A percentile compares a stretch with the other conserved stretches of the same genome.
phyloP scores from a whole-genome alignment of 1,140 invertebrate genomes.

The Heliconius hewitsoni region DNA sequence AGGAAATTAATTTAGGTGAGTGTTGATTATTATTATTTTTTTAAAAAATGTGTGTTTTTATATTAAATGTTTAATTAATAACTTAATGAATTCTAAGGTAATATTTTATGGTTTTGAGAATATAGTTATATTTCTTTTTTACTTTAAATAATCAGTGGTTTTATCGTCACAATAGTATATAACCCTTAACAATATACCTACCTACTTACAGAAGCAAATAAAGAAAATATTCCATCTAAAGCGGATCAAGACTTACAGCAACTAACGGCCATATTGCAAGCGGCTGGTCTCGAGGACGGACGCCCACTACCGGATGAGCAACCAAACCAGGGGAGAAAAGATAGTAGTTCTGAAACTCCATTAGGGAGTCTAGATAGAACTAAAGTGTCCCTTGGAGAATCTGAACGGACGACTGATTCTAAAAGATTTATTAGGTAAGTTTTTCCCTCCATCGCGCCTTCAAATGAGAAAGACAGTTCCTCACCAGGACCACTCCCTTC shows the following conservation, averaged over 20 bases:
- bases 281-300: slow-evolving; percentile 53
- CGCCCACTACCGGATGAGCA: background rate
- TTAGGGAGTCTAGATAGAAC: slow-evolving; percentile 69
- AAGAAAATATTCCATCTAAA: slow-evolving; percentile 55
- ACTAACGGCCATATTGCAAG: slow-evolving; percentile 48
- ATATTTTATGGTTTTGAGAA: no score
- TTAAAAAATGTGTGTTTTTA: background rate
- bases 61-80: no score
- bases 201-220: slow-evolving; percentile 49
- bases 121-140: no score
- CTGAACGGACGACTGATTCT: slow-evolving; percentile 62
- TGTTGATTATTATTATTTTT: background rate
- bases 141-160: no score
- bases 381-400: slow-evolving; percentile 67
- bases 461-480: no score
- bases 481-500: no score
- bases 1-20: slow-evolving; percentile 20
- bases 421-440: slow-evolving; percentile 55
- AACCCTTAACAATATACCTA: background rate
- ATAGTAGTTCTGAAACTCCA: slow-evolving; percentile 58
- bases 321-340: background rate
- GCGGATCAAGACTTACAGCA: slow-evolving; percentile 19
- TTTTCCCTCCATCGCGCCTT: no score
- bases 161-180: no score
- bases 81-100: no score